Evolutionary conservation across 1,140 invertebrate species (phyloP).

Genomic region (Caenorhabditis elegans): DNA sequence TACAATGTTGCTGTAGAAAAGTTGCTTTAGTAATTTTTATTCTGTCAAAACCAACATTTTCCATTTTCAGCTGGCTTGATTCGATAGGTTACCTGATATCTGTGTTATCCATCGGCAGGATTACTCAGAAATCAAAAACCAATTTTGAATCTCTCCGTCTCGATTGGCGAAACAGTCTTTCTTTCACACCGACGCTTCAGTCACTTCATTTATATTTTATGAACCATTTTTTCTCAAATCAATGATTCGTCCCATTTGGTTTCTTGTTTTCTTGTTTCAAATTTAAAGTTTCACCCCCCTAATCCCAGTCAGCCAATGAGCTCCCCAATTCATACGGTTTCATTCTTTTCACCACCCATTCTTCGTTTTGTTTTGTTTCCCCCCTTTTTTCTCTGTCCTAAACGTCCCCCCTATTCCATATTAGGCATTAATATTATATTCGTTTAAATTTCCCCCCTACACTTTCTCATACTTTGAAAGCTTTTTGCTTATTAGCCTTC

Average conservation of each 20-base stretch:
- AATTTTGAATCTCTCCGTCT: not conserved
- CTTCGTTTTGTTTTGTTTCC: not conserved
- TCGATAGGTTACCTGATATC: not conserved
- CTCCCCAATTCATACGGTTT: slow-evolving; percentile 24
- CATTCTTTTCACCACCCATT: slow-evolving; percentile 26
- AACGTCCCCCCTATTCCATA: not conserved
- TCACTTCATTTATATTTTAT: not conserved
- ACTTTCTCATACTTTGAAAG: not conserved
- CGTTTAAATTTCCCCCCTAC: not conserved
- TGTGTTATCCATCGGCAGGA: not conserved
- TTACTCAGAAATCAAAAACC: not conserved
- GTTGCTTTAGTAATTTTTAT: too few relatives aligned
- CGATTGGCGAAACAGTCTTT: not conserved
- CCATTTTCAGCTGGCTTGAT: not conserved
- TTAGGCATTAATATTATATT: slow-evolving; percentile 29
- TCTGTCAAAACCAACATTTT: not conserved
- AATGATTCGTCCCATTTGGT: not conserved
- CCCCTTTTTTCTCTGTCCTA: not conserved
- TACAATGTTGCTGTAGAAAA: too few relatives aligned
- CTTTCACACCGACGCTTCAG: not conserved
- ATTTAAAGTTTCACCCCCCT: not conserved
- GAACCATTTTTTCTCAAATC: not conserved
- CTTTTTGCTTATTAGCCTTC: slow-evolving; percentile 1
- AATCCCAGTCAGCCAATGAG: slow-evolving; percentile 31
- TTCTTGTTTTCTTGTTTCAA: not conserved